These are phyloP conservation scores for Notolabrus celidotus DNA, from an alignment of 2,797 vertebrate species.

Conservation along the genomic window DNA sequence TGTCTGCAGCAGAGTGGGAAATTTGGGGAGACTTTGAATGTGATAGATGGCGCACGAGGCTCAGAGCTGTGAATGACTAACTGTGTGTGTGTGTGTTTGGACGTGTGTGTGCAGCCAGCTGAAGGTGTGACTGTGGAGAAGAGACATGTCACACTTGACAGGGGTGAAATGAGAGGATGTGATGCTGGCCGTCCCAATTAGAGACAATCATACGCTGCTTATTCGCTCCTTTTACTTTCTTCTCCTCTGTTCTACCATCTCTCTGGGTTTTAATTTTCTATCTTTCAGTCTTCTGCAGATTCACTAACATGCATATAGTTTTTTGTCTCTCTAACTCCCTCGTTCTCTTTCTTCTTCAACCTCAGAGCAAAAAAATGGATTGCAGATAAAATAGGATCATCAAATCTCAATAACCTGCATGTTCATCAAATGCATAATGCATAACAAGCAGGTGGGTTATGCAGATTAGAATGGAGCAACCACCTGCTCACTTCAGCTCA, in stretches of 20 bases:
- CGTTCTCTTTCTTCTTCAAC: no score
- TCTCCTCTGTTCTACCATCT: neutral
- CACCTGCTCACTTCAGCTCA: no score
- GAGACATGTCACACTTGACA: conserved; percentile 74
- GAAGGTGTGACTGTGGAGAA: conserved; percentile 57
- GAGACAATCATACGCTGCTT: conserved; percentile 68
- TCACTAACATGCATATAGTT: no score
- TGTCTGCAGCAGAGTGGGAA: conserved; percentile 45
- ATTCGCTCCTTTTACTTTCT: conserved; percentile 49
- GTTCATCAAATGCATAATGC: no score
- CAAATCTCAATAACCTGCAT: no score
- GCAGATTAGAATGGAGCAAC: no score
- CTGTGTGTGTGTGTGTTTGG: conserved; percentile 1
- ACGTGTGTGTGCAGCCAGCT: conserved; percentile 4
- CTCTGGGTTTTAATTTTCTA: no score
- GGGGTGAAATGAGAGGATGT: conserved; percentile 70
- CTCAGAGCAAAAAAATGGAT: no score
- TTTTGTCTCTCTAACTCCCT: no score
- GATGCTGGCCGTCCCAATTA: conserved; percentile 74
- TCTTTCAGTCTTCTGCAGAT: no score
- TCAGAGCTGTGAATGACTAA: conserved; percentile 28
- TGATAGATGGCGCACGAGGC: conserved; percentile 38
- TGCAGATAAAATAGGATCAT: no score
- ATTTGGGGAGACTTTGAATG: conserved; percentile 54
- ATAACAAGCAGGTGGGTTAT: no score